These are phyloP conservation scores for Acanthurus tractus DNA, from an alignment of 2,797 vertebrate species.

Conservation along the genomic window DNA sequence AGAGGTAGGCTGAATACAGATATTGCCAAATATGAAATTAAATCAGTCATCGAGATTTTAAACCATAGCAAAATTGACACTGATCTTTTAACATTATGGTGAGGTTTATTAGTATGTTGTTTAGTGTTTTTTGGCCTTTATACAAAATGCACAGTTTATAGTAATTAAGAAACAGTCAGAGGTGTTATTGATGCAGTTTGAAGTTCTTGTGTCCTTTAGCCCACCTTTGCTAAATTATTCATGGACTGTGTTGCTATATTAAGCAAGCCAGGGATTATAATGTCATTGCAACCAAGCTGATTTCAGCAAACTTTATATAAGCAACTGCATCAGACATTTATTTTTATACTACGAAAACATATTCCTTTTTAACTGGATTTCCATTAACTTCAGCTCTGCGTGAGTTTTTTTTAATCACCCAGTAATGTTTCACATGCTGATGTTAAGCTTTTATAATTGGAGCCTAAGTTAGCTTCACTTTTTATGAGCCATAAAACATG, in stretches of 20 bases:
- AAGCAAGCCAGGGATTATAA: conserved; percentile 71
- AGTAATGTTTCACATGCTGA: conserved; percentile 41
- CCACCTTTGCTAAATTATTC: conserved; percentile 82
- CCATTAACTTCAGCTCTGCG: conserved; percentile 2
- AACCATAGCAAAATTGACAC: conserved; percentile 32
- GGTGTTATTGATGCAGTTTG: conserved; percentile 62
- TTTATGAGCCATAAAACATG: conserved; percentile 14
- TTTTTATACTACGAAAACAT: conserved; percentile 38
- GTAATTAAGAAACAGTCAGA: conserved; percentile 38
- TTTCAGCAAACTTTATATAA: conserved; percentile 54
- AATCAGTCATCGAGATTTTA: conserved; percentile 41
- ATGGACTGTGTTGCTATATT: conserved; percentile 78
- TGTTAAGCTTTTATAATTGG: conserved; percentile 33
- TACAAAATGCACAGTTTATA: conserved; percentile 39
- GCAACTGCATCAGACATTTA: conserved; percentile 48
- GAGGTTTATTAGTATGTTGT: conserved; percentile 21
- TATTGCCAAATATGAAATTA: conserved; percentile 62
- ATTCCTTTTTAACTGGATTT: conserved; percentile 16
- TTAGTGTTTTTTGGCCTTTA: background rate
- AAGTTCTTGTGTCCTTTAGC: conserved; percentile 74
- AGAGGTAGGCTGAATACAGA: conserved; percentile 80
- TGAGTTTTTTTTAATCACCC: conserved; percentile 17
- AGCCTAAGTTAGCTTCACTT: conserved; percentile 8
- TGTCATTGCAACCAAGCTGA: conserved; percentile 61
- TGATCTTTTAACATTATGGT: conserved; percentile 21